These are phyloP conservation scores for Reticulitermes speratus DNA, from an alignment of 1,140 invertebrate genomes.

Conservation along the genomic window DNA sequence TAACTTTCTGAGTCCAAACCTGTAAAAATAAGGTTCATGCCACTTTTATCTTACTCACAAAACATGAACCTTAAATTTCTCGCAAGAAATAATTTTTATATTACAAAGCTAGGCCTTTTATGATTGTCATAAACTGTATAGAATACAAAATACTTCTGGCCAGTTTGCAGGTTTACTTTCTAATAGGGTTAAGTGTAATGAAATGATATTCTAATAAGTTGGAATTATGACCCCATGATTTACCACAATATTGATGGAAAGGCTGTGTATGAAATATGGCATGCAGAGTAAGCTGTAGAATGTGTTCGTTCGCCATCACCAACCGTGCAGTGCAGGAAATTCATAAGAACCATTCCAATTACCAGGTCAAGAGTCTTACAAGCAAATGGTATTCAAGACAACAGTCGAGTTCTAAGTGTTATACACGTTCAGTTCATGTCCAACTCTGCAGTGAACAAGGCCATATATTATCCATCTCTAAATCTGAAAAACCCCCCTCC, in stretches of 20 bases:
- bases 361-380: neutral
- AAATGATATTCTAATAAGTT: no score
- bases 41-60: neutral
- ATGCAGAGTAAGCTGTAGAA: neutral
- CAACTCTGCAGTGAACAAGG: neutral
- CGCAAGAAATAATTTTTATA: neutral
- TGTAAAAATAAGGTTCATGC: constrained; percentile 30
- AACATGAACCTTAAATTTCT: neutral
- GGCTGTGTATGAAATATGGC: neutral
- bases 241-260: neutral
- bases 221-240: no score
- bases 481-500: no score
- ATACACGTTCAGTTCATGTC: neutral
- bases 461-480: neutral
- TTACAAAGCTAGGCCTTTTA: neutral
- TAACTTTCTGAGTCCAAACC: constrained; percentile 27
- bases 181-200: no score
- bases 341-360: neutral
- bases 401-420: neutral
- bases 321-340: neutral
- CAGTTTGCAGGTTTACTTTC: no score
- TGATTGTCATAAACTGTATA: neutral
- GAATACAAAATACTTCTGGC: no score
- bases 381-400: neutral
- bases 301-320: neutral